A percentile compares a stretch with the other conserved stretches of the same genome.
These are phyloP conservation scores for Aurelia aurita DNA, from an alignment of 30 jellyfish, hydroid and myxozoan genomes.

Conservation along the genomic window DNA sequence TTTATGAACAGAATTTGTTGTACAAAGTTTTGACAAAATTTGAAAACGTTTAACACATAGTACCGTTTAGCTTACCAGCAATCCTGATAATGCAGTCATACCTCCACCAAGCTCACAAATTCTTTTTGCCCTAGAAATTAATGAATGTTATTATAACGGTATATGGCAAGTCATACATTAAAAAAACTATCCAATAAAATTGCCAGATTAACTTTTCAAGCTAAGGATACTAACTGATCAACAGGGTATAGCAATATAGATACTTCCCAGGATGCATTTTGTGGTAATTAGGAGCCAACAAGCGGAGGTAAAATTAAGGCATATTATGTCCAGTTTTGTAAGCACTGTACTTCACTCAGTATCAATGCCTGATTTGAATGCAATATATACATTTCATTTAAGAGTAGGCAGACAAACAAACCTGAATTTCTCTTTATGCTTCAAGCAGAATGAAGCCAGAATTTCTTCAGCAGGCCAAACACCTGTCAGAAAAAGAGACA, in stretches of 20 bases:
- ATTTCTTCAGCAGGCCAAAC: constrained; percentile 88
- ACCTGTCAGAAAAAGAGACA: constrained; percentile 17
- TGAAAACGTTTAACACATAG: not conserved
- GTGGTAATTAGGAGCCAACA: too few relatives aligned
- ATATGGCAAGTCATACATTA: not conserved
- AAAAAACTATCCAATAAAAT: not conserved
- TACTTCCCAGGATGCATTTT: too few relatives aligned
- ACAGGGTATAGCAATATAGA: too few relatives aligned
- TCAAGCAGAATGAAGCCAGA: constrained; percentile 56
- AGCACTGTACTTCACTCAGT: too few relatives aligned
- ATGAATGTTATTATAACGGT: not conserved
- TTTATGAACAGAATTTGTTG: too few relatives aligned
- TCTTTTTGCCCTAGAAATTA: constrained; percentile 38
- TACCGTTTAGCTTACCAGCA: constrained; percentile 60
- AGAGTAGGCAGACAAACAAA: not conserved
- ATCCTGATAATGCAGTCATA: constrained; percentile 83
- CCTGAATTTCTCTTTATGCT: constrained; percentile 46
- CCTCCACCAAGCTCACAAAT: constrained; percentile 87
- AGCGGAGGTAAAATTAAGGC: too few relatives aligned
- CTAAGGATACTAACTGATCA: too few relatives aligned
- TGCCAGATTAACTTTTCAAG: too few relatives aligned
- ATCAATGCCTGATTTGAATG: too few relatives aligned
- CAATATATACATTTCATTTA: too few relatives aligned
- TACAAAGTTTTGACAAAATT: not conserved
- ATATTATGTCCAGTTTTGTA: too few relatives aligned